These are phyloP conservation scores for Drosophila nebulosa DNA, from an alignment of 1,140 invertebrate genomes.

Conservation along the genomic window DNA sequence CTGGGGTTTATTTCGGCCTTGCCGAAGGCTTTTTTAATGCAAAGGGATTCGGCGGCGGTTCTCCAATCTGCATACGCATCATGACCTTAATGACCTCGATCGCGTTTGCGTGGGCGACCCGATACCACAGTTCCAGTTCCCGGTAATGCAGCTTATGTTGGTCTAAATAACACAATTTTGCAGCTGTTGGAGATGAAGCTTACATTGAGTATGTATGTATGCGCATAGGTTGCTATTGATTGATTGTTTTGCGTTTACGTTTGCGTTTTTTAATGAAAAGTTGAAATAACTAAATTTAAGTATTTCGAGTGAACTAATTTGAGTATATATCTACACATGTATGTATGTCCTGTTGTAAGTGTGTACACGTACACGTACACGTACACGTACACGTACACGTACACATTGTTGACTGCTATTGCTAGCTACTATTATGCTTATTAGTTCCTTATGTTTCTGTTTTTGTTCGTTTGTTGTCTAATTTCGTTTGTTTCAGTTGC, in stretches of 20 bases:
- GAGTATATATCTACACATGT: neutral
- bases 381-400: too few species aligned
- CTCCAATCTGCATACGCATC: neutral
- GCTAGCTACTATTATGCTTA: constrained; percentile 29
- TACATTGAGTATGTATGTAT: neutral
- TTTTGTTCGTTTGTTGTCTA: constrained; percentile 80
- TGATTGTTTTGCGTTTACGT: neutral
- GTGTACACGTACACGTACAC: neutral
- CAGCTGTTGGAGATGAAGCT: neutral
- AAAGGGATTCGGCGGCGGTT: too few species aligned
- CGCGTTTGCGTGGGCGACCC: too few species aligned
- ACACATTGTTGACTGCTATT: constrained; percentile 32
- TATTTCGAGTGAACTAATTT: neutral
- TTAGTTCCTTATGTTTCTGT: constrained; percentile 60
- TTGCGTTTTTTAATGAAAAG: constrained; percentile 1
- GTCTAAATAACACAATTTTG: neutral
- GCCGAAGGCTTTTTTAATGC: neutral
- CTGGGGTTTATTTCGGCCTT: too few species aligned
- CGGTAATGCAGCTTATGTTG: neutral
- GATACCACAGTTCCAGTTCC: neutral
- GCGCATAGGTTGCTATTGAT: neutral
- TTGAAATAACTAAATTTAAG: constrained; percentile 1
- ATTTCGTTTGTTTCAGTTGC: constrained; percentile 95
- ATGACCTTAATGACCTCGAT: neutral
- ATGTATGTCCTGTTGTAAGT: constrained; percentile 6